phyloP scores from a whole-genome alignment of 2,113 vertebrate genomes.

The Bos javanicus region DNA sequence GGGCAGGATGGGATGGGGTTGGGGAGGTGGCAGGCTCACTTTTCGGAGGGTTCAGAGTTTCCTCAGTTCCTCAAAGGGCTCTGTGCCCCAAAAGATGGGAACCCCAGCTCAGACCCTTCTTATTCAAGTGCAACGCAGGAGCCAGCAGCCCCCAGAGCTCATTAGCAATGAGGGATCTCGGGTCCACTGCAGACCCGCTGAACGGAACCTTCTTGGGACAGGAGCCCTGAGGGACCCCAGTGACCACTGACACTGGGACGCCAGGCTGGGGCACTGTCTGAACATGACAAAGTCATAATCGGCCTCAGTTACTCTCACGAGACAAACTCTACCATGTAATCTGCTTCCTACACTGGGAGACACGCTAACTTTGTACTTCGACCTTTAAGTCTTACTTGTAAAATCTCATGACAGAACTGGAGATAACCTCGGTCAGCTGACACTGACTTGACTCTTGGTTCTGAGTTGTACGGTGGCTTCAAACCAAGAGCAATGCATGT shows the following conservation, averaged over 20 bases:
- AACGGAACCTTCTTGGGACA: background rate
- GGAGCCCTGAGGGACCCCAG: background rate
- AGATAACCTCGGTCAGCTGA: background rate
- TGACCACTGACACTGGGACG: background rate
- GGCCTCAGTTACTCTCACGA: background rate
- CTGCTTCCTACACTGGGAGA: background rate
- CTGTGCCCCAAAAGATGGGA: background rate
- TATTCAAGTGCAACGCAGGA: background rate
- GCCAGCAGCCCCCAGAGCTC: background rate
- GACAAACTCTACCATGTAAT: background rate
- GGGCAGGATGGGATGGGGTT: background rate
- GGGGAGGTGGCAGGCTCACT: background rate
- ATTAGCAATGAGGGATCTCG: background rate
- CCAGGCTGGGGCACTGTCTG: background rate
- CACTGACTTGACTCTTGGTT: background rate
- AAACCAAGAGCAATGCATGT: background rate
- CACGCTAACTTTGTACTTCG: background rate
- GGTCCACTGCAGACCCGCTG: background rate
- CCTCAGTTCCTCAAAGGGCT: background rate
- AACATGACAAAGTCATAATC: background rate
- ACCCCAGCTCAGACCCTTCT: background rate
- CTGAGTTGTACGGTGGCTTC: background rate
- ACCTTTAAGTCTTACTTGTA: slow-evolving; percentile 5
- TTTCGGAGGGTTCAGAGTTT: background rate
- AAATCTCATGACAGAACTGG: background rate